Evolutionary conservation across 2,113 vertebrate species (phyloP).

Genomic region (Odocoileus virginianus): DNA sequence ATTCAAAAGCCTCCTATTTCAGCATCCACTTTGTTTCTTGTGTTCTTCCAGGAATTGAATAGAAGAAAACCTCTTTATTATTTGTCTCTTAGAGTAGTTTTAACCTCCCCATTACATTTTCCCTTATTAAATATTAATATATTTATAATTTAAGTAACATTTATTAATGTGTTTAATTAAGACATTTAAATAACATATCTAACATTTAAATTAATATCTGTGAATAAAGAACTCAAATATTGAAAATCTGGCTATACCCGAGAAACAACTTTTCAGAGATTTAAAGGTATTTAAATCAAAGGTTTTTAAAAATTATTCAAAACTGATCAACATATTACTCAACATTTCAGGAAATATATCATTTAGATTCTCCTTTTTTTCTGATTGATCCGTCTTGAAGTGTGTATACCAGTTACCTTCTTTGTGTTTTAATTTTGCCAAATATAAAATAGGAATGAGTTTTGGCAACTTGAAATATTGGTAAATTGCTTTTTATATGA

Average conservation of each 20-base stretch:
- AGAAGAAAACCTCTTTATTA: not conserved
- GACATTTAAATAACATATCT: not conserved
- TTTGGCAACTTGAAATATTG: not conserved
- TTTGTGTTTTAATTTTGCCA: not conserved
- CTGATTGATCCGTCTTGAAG: not conserved
- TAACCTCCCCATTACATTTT: not conserved
- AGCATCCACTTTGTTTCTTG: not conserved
- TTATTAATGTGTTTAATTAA: not conserved
- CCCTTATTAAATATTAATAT: not conserved
- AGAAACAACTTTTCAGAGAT: not conserved
- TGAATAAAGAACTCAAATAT: not conserved
- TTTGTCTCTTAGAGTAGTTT: slow-evolving; percentile 6
- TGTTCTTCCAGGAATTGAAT: not conserved
- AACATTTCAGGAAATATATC: not conserved
- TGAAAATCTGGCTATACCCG: not conserved
- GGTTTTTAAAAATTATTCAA: not conserved
- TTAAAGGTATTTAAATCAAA: not conserved
- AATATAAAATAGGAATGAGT: not conserved
- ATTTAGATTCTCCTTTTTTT: not conserved
- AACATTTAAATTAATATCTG: not conserved
- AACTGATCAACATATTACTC: not conserved
- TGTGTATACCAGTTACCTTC: not conserved
- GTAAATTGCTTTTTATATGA: not conserved
- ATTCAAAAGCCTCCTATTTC: not conserved
- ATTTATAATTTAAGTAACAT: not conserved